Percentiles rank a stretch among this genome's conserved stretches.
Conservation (phyloP, 2,888 invertebrate genomes). For the Amphiduros pacificus region DNA sequence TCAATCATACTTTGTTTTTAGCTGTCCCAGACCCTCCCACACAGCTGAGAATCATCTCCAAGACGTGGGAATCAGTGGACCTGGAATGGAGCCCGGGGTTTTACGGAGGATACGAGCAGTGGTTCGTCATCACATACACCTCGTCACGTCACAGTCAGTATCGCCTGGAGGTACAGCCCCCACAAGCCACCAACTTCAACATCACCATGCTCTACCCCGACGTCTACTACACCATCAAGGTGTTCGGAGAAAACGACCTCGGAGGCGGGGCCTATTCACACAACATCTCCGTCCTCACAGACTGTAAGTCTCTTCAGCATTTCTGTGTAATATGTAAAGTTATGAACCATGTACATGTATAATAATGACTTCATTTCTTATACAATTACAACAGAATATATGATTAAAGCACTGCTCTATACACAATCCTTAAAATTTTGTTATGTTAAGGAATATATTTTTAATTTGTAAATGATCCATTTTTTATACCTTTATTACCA, state of each 20-base stretch:
- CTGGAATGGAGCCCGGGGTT: slow-evolving; percentile 48
- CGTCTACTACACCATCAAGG: slow-evolving; percentile 39
- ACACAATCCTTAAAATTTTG: too few species aligned
- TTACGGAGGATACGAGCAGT: slow-evolving; percentile 48
- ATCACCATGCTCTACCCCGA: slow-evolving; percentile 38
- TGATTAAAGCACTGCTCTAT: neutral
- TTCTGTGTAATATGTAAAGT: too few species aligned
- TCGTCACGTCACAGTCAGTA: slow-evolving; percentile 15
- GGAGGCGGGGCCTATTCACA: slow-evolving; percentile 38
- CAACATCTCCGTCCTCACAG: slow-evolving; percentile 36
- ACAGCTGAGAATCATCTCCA: slow-evolving; percentile 28
- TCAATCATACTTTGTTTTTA: slow-evolving; percentile 26
- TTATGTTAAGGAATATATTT: too few species aligned
- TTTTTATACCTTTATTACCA: too few species aligned
- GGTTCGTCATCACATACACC: slow-evolving; percentile 34
- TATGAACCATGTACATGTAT: too few species aligned
- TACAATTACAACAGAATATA: neutral
- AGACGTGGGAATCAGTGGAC: slow-evolving; percentile 49
- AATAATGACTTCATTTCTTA: neutral
- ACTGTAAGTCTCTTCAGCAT: too few species aligned
- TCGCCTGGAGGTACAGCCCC: slow-evolving; percentile 31
- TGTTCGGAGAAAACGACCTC: slow-evolving; percentile 38
- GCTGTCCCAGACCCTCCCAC: slow-evolving; percentile 45
- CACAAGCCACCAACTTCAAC: slow-evolving; percentile 34
- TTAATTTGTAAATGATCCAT: too few species aligned